Evolutionary conservation across 1,140 invertebrate genomes (phyloP), one percentile per base, ranked within the genome.

Genomic region (Lepeophtheirus salmonis): DNA sequence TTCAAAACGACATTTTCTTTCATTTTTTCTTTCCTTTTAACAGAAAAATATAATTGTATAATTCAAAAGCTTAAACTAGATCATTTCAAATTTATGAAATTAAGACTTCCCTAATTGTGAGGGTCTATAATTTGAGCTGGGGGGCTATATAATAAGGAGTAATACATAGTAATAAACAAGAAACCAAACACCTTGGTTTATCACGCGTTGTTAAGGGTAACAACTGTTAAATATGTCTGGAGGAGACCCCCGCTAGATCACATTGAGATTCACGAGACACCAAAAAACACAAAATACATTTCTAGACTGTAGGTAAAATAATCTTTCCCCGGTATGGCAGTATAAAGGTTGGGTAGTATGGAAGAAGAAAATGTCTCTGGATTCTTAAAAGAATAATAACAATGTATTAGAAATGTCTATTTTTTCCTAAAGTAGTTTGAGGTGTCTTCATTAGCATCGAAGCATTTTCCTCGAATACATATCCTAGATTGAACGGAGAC

Each of bases 391-490:
- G 30, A n/a, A n/a, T 41, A 10, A 41, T 10, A 41, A 41, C 6
- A 10, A 6, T 41, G n/a, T 41, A 41, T n/a, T 41, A 6, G n/a
- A 41, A 41, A n/a, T 10, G 30, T 41, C 6, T n/a, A 41, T 52
- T 52, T 4, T 52, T 52, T 52, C 20, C 50, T 17, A 16, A 6
- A 52, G 14, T 52, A 52, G 3, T 52, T 17, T 17, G 50, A 55
- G 12, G 4, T 17, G 4, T 21, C 6, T 23, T 60, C 58, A 53
- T 60, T 22, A 12, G 59, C 49, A 53, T 61, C 24, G 50, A 24
- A 61, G 24, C 59, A 61, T 24, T 26, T 49, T 13, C 59, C 59
- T 23, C 49, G 48, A 20, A 61, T 50, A 41, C 59, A 61, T 18
- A 61, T 61, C 22, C 14, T 53, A 4, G 59, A 61, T 18, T 61